phyloP scores from a whole-genome alignment of 64 coral and sea anemone species.

The Porites lutea region DNA sequence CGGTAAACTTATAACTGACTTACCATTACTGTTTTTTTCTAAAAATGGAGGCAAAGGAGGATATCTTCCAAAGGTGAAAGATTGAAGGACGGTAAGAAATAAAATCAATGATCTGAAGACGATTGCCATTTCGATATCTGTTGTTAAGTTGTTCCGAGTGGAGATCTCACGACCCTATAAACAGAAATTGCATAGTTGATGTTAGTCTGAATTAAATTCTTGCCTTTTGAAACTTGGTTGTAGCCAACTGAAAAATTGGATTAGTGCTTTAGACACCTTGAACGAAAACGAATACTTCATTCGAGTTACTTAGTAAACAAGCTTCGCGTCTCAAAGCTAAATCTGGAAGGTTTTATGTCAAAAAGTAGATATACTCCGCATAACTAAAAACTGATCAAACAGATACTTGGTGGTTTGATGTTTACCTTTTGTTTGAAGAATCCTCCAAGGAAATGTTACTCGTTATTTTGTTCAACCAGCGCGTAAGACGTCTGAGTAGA shows the following conservation, averaged over 20 bases:
- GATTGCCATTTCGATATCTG: neutral
- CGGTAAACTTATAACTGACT: neutral
- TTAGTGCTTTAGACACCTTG: too few relatives aligned
- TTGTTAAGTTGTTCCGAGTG: neutral
- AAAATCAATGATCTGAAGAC: neutral
- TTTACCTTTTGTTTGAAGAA: slow-evolving; percentile 8
- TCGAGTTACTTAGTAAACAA: neutral
- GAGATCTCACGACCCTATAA: too few relatives aligned
- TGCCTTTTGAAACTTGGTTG: too few relatives aligned
- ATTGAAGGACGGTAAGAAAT: neutral
- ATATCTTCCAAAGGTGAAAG: neutral
- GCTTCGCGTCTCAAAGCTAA: neutral
- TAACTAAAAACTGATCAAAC: neutral
- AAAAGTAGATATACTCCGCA: neutral
- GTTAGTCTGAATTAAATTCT: too few relatives aligned
- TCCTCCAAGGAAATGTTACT: neutral
- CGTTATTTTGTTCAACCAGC: too few relatives aligned
- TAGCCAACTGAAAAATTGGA: too few relatives aligned
- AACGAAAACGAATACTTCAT: too few relatives aligned
- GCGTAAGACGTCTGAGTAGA: too few relatives aligned
- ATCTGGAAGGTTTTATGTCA: neutral
- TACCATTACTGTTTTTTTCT: neutral
- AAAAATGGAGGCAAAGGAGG: neutral
- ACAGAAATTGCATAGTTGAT: neutral
- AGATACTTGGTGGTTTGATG: neutral